Evolutionary conservation across 1,140 invertebrate genomes (phyloP).

Genomic region (Cyrtorhinus lividipennis): DNA sequence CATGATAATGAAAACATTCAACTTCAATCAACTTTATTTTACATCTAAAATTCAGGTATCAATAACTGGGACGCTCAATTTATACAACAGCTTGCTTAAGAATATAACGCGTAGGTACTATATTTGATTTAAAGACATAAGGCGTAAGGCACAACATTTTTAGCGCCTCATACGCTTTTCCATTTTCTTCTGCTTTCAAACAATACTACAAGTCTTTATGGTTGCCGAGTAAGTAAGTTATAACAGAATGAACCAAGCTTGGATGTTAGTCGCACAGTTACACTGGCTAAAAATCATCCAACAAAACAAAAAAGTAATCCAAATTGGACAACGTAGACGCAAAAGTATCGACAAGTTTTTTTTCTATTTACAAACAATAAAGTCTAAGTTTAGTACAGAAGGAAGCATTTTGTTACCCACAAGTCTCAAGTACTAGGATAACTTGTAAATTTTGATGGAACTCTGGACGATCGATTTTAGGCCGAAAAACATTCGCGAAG

Average conservation of each 20-base stretch:
- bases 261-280: background rate
- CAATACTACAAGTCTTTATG: background rate
- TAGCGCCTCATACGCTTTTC: background rate
- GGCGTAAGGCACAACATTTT: conserved; percentile 1
- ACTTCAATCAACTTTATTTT: background rate
- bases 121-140: conserved; percentile 5
- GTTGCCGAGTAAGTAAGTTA: background rate
- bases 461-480: background rate
- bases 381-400: background rate
- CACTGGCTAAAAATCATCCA: background rate
- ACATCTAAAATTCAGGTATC: conserved; percentile 7
- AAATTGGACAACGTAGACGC: background rate
- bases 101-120: conserved; percentile 4
- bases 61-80: background rate
- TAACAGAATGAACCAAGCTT: background rate
- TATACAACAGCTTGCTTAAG: background rate
- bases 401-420: background rate
- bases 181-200: background rate
- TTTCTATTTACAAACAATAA: conserved; percentile 5
- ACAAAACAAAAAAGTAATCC: background rate
- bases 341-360: background rate
- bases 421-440: background rate
- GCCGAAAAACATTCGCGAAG: too few species aligned
- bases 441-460: background rate
- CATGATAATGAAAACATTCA: background rate